phyloP scores from a whole-genome alignment of 2,797 vertebrate species.

The Taeniopygia guttata region DNA sequence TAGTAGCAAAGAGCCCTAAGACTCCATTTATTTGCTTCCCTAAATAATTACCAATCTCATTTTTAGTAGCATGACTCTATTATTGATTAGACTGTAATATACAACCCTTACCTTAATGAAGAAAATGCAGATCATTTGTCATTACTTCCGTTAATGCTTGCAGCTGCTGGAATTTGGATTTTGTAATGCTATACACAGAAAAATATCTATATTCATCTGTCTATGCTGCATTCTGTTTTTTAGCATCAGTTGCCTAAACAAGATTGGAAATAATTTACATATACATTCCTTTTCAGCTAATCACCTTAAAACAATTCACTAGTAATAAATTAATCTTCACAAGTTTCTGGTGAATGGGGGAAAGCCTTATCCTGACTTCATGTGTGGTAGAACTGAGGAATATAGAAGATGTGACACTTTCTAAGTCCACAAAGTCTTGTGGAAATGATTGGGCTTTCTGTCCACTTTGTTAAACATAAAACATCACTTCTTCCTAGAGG shows the following conservation, averaged over 20 bases:
- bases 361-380: background rate
- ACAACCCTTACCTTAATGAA: background rate
- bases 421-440: background rate
- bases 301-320: background rate
- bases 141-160: background rate
- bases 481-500: background rate
- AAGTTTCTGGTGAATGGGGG: background rate
- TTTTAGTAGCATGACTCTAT: background rate
- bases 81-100: conserved; percentile 28
- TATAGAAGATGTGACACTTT: background rate
- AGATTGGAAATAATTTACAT: background rate
- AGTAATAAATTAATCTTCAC: background rate
- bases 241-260: background rate
- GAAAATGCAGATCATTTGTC: background rate
- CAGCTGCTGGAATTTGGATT: background rate
- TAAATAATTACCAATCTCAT: background rate
- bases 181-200: background rate
- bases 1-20: background rate
- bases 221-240: background rate
- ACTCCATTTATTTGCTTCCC: background rate
- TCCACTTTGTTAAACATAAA: background rate
- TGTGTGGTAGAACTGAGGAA: background rate
- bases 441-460: background rate
- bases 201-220: background rate
- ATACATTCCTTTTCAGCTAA: background rate